phyloP scores from a whole-genome alignment of 2,113 vertebrate genomes.

The Amblyornis subalaris region DNA sequence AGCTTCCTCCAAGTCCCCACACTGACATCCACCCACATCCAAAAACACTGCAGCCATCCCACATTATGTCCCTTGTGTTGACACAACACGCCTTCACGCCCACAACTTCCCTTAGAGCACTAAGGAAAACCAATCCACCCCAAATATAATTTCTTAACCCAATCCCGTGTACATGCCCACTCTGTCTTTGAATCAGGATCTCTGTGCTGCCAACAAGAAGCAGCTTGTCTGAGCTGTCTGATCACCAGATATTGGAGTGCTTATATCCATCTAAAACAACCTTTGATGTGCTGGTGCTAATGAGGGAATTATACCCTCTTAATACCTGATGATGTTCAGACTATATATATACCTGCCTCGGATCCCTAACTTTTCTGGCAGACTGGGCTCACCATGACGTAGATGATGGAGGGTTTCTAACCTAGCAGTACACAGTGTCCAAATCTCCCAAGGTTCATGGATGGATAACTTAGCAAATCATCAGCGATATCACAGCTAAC shows the following conservation, averaged over 20 bases:
- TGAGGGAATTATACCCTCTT: background rate
- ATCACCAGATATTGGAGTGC: background rate
- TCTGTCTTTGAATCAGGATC: background rate
- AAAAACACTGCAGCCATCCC: background rate
- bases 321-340: background rate
- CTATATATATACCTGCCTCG: background rate
- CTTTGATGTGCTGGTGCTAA: background rate
- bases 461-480: background rate
- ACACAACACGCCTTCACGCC: background rate
- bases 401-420: background rate
- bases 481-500: background rate
- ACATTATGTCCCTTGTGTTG: accelerated
- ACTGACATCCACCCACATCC: background rate
- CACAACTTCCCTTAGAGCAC: background rate
- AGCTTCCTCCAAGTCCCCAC: background rate
- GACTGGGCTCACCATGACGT: background rate
- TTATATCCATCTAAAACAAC: background rate
- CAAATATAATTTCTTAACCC: background rate
- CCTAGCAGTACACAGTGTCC: background rate
- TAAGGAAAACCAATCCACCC: background rate
- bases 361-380: background rate
- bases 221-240: background rate
- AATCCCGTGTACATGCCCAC: accelerated
- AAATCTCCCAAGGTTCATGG: background rate
- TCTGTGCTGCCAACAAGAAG: background rate